Base-by-base conservation (phyloP, 2,797 vertebrate genomes). In the Scomberomorus guttatus region DNA sequence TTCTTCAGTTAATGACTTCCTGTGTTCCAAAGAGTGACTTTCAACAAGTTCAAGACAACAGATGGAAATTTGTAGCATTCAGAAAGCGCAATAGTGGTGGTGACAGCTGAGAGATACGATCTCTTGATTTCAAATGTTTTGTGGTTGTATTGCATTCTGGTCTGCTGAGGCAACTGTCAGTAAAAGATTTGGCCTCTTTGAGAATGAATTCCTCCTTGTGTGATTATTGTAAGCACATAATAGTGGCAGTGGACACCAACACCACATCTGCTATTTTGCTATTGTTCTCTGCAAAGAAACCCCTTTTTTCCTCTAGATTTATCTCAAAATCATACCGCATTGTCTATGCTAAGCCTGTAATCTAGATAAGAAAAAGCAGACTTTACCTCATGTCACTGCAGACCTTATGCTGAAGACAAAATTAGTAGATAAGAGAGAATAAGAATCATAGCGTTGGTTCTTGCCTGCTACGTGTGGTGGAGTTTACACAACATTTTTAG, bases 111-210 rank as follows among this genome's bases (percentile, higher is more conserved):
- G 64, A 56, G 63, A 46, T n/a, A 55, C 29, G 20, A 29, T 32
- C 75, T 59, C 61, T 56, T 22, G 62, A 69, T 77, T 80, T 79
- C 29, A 48, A 51, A 73, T 57, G 52, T 64, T 72, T 76, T 78
- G 83, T 57, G 82, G 79, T 76, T 5, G 27, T 18, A 11, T 70
- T 77, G 39, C 69, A 75, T 88, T 88, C 73, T 83, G 79, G 54
- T 64, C 61, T 25, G 58, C 62, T 86, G 80, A 81, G 59, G 79
- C 57, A 85, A 80, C 75, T 62, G 71, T 48, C 79, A 80, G 51
- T 57, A 58, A 55, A 15, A 69, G 34, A 77, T 83, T 67, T 72
- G 64, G 44, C 25, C 52, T 77, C 57, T 60, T 60, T 66, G 66
- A 25, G 54, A 65, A 75, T 75, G 25, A 58, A 77, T 83, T 76